Base-by-base conservation (phyloP, 1,140 invertebrate species). In the Leptinotarsa defecta region DNA sequence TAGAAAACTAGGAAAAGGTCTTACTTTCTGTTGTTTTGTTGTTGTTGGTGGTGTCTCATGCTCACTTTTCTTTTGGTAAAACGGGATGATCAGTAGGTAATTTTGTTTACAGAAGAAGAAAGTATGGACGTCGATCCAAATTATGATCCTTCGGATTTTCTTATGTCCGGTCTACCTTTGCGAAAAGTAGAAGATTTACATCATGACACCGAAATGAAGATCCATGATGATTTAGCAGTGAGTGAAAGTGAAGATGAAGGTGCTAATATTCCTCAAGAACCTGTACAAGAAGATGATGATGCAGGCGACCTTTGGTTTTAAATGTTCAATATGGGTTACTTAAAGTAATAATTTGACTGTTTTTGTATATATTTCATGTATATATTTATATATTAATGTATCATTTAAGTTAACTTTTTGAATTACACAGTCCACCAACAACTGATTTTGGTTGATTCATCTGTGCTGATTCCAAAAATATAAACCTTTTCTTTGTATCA, bases 131-230 rank as follows among this genome's bases (percentile, higher is more conserved):
- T 95, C 11, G 93, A 95, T 88, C 92, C 93, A 11, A 94, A 93
- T 82, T 96, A 96, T 85, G 94, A 96, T 87, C 94, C 94, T 13
- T 94, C 94, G 2, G 94, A 95, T 83, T 95, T 95, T 80, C 83
- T 95, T 13, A 89, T 94, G 76, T 88, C 89, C 57, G 87, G 87
- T 13, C 82, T 91, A 63, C 87, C 88, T 6, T 72, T 82, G 68
- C 78, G 79, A 13, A 83, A 83, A 76, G 80, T 82, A 6, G 80
- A 79, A 13, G 80, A 78, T 48, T 74, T 76, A 11, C 64, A 76
- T 20, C 78, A 79, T 69, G 73, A 71, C 17, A 77, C 72, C 65
- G 78, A 79, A 75, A 82, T 82, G 75, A 84, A 84, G 75, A 92
- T 94, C 65, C 90, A 93, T 74, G 91, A 92, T 63, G 93, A 95